Evolutionary conservation across 2,113 vertebrate species (phyloP), one percentile per base, ranked within the genome.

Genomic region (Oryzias javanicus): DNA sequence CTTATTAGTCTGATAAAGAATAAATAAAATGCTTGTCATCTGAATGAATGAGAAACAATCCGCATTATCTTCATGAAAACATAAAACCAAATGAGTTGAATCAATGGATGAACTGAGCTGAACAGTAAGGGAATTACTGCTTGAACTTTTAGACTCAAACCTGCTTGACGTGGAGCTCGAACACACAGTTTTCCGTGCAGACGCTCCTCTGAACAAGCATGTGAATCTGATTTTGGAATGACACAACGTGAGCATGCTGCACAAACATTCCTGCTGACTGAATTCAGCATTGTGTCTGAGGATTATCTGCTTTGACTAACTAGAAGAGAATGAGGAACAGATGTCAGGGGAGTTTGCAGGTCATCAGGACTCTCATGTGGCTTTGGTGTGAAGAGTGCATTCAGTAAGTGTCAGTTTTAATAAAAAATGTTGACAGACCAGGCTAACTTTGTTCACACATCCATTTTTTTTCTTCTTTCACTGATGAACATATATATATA

Each of bases 291-390:
- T 78, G 80, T 80, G 60, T 76, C 64, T 72, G 49, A 70, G 55
- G 72, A 82, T 72, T 41, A 69, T 82, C 70, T 71, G 44, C 70
- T 84, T 75, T 74, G 76, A 67, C 29, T 70, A 70, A 83, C 65
- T 59, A 64, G 65, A 50, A 49, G 65, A 81, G 55, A 65, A 76
- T 62, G 76, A 81, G 72, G 1, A 68, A 67, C 50, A 35, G 72
- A 82, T 80, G 72, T 55, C 74, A 47, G 5, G 24, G 35, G 69
- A 64, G 46, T 69, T 65, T 76, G 35, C 25, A 22, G 73, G 49
- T 56, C 67, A 67, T 15, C 42, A 19, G 45, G 55, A 60, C 47
- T 66, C 46, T 16, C 40, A 35, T 47, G 24, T 42, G 7, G 16
- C 29, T 55, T 49, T 55, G 47, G 46, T 20, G 45, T 16, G 22